phyloP scores from a whole-genome alignment of 2,113 vertebrate genomes.

The Myanophis thanlyinensis region DNA sequence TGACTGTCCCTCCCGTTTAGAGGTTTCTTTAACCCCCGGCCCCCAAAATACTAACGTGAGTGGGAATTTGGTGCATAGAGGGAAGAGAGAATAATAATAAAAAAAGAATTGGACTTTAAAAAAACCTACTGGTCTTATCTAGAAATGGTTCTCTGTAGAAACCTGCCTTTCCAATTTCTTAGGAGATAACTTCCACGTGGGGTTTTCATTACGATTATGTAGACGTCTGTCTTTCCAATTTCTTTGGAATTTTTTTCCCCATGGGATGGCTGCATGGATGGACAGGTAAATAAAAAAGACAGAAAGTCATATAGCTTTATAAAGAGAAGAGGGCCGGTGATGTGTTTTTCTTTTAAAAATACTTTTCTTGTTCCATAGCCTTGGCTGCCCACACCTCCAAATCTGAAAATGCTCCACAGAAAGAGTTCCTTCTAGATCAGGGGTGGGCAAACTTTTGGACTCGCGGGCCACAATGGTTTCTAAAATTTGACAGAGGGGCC shows the following conservation, averaged over 20 bases:
- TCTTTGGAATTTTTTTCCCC: not conserved
- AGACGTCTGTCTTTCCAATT: not conserved
- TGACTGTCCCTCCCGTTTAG: not conserved
- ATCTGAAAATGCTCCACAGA: not conserved
- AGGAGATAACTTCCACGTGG: not conserved
- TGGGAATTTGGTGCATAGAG: not conserved
- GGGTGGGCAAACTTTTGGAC: too few species aligned
- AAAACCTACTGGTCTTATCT: not conserved
- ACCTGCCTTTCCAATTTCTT: not conserved
- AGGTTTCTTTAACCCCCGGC: not conserved
- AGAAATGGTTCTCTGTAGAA: not conserved
- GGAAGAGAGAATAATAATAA: not conserved
- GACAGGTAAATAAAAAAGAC: not conserved
- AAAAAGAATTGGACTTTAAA: not conserved
- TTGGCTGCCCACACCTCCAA: not conserved
- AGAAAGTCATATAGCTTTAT: not conserved
- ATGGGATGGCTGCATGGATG: not conserved
- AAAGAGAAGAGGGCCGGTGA: not conserved
- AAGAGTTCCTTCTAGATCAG: not conserved
- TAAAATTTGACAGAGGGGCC: too few species aligned
- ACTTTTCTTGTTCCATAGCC: not conserved
- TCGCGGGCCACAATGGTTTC: too few species aligned
- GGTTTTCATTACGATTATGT: not conserved
- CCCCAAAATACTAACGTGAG: not conserved
- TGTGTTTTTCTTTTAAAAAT: not conserved